Evolutionary conservation across 1,140 invertebrate genomes (phyloP).

Genomic region (Halictus rubicundus): DNA sequence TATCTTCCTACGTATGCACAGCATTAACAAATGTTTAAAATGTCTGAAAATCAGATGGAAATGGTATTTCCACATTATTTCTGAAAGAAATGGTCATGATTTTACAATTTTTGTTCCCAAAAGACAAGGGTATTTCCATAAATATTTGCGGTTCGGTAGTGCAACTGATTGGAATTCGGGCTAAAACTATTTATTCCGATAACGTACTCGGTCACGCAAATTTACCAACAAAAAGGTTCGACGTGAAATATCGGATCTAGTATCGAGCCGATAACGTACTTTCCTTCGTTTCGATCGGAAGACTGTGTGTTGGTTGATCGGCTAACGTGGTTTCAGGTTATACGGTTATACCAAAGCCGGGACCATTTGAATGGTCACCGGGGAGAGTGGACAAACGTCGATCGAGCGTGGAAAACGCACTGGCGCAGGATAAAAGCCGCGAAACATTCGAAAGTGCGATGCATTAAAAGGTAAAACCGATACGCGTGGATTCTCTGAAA

Average conservation of each 20-base stretch:
- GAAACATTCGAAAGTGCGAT: constrained; percentile 62
- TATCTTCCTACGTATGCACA: too few relatives aligned
- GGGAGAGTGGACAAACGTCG: constrained; percentile 42
- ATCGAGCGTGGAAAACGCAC: constrained; percentile 64
- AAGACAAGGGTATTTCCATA: too few relatives aligned
- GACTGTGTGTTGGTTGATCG: constrained; percentile 5
- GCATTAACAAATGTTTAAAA: too few relatives aligned
- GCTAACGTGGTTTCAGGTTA: constrained; percentile 45
- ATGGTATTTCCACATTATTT: too few relatives aligned
- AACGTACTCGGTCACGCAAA: not conserved
- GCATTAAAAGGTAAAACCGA: constrained; percentile 56
- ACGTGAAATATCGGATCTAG: constrained; percentile 3
- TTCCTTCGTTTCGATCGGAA: constrained; percentile 23
- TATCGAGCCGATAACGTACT: constrained; percentile 1
- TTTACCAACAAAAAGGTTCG: not conserved
- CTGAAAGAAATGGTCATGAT: too few relatives aligned
- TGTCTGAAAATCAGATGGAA: too few relatives aligned
- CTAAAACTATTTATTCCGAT: not conserved
- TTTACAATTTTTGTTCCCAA: too few relatives aligned
- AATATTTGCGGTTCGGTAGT: too few relatives aligned
- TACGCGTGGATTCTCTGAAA: constrained; percentile 29
- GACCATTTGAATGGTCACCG: constrained; percentile 28
- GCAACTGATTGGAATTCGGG: not conserved
- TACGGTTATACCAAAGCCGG: constrained; percentile 36
- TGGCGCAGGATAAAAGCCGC: constrained; percentile 58